A percentile compares a stretch with the other conserved stretches of the same genome.
Evolutionary conservation across 2,113 vertebrate genomes (phyloP).

Genomic region (Indicator indicator): DNA sequence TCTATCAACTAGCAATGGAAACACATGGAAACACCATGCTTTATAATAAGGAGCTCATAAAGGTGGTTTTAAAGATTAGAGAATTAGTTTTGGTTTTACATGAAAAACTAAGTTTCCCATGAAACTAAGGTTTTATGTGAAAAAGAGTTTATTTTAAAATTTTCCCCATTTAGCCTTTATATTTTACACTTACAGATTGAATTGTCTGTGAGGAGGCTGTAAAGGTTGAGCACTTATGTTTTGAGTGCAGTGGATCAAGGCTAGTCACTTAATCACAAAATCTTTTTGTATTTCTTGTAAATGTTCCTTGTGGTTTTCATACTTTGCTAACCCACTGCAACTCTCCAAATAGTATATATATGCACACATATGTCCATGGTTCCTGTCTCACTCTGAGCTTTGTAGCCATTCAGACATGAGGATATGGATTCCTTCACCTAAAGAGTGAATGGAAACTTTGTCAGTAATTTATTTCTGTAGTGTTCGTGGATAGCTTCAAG

Average conservation of each 20-base stretch:
- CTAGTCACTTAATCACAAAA: not conserved
- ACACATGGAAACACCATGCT: not conserved
- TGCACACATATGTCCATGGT: accelerated
- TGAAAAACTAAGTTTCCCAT: not conserved
- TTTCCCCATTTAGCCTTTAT: not conserved
- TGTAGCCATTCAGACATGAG: not conserved
- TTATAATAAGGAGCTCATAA: not conserved
- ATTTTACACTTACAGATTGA: not conserved
- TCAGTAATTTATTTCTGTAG: not conserved
- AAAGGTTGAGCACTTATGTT: not conserved
- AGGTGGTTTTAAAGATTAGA: not conserved
- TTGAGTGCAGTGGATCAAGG: not conserved
- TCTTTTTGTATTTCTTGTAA: not conserved
- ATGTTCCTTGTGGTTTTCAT: not conserved
- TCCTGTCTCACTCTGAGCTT: not conserved
- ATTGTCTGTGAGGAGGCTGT: not conserved
- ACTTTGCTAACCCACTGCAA: not conserved
- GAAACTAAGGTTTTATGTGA: no score
- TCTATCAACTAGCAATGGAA: not conserved
- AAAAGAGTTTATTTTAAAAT: not conserved
- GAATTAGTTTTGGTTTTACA: not conserved
- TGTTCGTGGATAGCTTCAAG: not conserved
- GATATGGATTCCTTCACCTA: not conserved
- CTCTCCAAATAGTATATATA: not conserved
- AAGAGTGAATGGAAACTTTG: not conserved